Evolutionary conservation across 2,888 invertebrate species (phyloP).

Genomic region (Hemicrepidius hirtus): DNA sequence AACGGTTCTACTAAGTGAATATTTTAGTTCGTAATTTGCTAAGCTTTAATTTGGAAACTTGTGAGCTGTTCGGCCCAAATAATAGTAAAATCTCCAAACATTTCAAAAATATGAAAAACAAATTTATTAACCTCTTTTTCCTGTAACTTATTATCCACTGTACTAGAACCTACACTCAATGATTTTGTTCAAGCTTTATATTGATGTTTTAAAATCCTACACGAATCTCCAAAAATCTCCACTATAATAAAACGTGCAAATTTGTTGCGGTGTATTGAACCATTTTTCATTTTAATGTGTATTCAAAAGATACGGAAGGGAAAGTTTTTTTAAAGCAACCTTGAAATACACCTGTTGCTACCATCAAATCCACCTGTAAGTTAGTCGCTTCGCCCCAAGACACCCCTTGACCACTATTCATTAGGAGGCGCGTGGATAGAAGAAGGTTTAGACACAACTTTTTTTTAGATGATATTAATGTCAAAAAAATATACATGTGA

Average conservation of each 20-base stretch:
- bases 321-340: slow-evolving; percentile 56
- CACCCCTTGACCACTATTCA: slow-evolving; percentile 46
- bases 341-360: slow-evolving; percentile 69
- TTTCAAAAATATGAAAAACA: too few relatives aligned
- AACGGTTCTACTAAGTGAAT: too few relatives aligned
- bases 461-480: slow-evolving; percentile 16
- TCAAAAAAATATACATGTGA: slow-evolving; percentile 16
- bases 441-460: slow-evolving; percentile 5
- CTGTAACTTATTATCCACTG: too few relatives aligned
- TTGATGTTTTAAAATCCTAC: not conserved
- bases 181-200: too few relatives aligned
- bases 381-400: slow-evolving; percentile 52
- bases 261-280: not conserved
- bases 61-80: too few relatives aligned
- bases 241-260: not conserved
- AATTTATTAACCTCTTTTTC: too few relatives aligned
- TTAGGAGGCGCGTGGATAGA: slow-evolving; percentile 40
- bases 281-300: slow-evolving; percentile 21
- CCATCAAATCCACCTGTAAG: slow-evolving; percentile 67
- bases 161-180: too few relatives aligned
- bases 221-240: not conserved
- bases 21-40: too few relatives aligned
- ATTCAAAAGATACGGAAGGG: slow-evolving; percentile 32
- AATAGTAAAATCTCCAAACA: too few relatives aligned
- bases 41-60: too few relatives aligned